A percentile compares a stretch with the other conserved stretches of the same genome.
These are phyloP conservation scores for Syngnathus acus DNA, from an alignment of 2,797 vertebrate species.

Conservation along the genomic window DNA sequence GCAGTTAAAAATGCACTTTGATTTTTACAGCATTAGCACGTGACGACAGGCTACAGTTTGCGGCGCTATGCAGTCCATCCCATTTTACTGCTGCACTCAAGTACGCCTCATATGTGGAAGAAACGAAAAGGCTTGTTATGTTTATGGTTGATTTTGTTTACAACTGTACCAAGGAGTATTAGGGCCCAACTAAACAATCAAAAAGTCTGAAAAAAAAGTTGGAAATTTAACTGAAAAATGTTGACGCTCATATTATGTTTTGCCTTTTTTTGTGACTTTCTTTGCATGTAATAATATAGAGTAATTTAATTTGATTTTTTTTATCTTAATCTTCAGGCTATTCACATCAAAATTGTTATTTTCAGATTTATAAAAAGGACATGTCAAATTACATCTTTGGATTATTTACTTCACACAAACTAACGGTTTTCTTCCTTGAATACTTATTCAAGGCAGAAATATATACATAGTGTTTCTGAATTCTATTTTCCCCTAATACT, in stretches of 20 bases:
- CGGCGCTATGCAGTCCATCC: slow-evolving; percentile 33
- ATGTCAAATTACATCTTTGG: not conserved
- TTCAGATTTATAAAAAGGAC: not conserved
- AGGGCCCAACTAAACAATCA: not conserved
- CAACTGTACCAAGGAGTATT: not conserved
- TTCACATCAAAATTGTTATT: not conserved
- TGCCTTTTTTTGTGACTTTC: not conserved
- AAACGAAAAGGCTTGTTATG: not conserved
- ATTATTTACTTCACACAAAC: not conserved
- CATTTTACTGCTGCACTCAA: not conserved
- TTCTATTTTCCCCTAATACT: not conserved
- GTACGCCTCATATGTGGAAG: not conserved
- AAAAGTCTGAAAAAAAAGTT: not conserved
- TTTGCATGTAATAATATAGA: not conserved
- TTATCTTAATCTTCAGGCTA: not conserved
- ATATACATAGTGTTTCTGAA: not conserved
- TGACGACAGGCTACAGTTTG: slow-evolving; percentile 10
- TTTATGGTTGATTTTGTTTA: not conserved
- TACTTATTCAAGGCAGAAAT: too few species aligned
- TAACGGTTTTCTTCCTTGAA: not conserved
- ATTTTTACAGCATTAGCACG: slow-evolving; percentile 33
- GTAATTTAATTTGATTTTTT: not conserved
- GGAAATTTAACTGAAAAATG: not conserved
- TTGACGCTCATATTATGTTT: not conserved
- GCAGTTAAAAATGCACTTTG: slow-evolving; percentile 59